Evolutionary conservation across 2,113 vertebrate species (phyloP).

Genomic region (Erpornis zantholeuca): DNA sequence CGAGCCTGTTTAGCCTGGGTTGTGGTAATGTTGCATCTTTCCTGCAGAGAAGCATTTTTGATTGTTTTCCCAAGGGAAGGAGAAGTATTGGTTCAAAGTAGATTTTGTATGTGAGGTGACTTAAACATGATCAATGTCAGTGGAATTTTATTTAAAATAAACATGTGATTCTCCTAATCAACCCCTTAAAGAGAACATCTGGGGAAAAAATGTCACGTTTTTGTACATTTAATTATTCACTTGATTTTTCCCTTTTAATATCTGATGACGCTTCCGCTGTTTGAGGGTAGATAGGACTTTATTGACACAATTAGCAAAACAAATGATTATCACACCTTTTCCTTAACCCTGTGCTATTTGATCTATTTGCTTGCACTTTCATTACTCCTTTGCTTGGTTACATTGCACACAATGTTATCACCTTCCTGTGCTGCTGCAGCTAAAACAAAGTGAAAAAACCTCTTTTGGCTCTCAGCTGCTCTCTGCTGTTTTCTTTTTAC

Average conservation of each 20-base stretch:
- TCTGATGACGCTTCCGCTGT: background rate
- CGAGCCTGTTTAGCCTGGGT: fast-evolving
- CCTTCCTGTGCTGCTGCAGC: conserved; percentile 10
- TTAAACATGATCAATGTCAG: background rate
- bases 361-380: conserved; percentile 36
- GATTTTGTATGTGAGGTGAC: background rate
- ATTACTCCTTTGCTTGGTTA: conserved; percentile 15
- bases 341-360: conserved; percentile 28
- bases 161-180: background rate
- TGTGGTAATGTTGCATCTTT: background rate
- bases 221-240: background rate
- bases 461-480: conserved; percentile 14
- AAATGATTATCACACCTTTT: conserved; percentile 47
- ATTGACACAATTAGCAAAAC: conserved; percentile 48
- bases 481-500: background rate
- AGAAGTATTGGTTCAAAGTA: background rate
- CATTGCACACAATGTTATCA: conserved; percentile 32
- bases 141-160: background rate
- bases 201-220: background rate
- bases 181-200: background rate
- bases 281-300: conserved; percentile 27
- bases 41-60: background rate
- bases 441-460: background rate
- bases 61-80: background rate
- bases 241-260: background rate